A percentile compares a stretch with the other conserved stretches of the same genome.
Conservation (phyloP, 64 coral and sea anemone genomes). For the Trachythela sp. region DNA sequence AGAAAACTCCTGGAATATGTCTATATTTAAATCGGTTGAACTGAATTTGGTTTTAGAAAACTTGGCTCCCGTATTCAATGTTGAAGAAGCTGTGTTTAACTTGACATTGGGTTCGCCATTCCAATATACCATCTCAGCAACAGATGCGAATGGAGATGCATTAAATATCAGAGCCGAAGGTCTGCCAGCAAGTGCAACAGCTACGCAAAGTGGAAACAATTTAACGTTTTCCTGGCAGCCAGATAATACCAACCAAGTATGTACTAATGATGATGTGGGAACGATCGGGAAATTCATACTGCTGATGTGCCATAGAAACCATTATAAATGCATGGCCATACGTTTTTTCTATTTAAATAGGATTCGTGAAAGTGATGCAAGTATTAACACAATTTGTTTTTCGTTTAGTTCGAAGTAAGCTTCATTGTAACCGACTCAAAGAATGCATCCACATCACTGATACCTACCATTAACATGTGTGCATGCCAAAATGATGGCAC, state of each 20-base stretch:
- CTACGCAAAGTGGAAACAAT: not conserved
- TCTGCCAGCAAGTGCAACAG: not conserved
- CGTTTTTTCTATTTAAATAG: too few species aligned
- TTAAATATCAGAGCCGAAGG: not conserved
- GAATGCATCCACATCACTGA: not conserved
- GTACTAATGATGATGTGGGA: too few species aligned
- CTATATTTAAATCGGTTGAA: too few species aligned
- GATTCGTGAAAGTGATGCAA: too few species aligned
- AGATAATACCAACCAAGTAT: not conserved
- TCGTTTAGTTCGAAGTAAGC: not conserved
- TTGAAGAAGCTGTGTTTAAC: not conserved
- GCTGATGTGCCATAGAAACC: too few species aligned
- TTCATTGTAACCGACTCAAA: not conserved
- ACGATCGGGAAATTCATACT: too few species aligned
- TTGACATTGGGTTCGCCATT: not conserved
- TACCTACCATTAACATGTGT: not conserved
- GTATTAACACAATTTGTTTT: not conserved
- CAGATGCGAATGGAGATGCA: not conserved
- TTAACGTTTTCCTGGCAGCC: not conserved
- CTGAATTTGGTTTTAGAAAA: not conserved
- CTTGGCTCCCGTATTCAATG: not conserved
- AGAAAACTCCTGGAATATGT: too few species aligned
- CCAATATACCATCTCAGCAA: not conserved
- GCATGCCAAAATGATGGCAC: slow-evolving; percentile 3
- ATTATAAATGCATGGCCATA: too few species aligned